These are phyloP conservation scores for Threskiornis aethiopicus DNA, from an alignment of 2,797 vertebrate species.

Conservation along the genomic window DNA sequence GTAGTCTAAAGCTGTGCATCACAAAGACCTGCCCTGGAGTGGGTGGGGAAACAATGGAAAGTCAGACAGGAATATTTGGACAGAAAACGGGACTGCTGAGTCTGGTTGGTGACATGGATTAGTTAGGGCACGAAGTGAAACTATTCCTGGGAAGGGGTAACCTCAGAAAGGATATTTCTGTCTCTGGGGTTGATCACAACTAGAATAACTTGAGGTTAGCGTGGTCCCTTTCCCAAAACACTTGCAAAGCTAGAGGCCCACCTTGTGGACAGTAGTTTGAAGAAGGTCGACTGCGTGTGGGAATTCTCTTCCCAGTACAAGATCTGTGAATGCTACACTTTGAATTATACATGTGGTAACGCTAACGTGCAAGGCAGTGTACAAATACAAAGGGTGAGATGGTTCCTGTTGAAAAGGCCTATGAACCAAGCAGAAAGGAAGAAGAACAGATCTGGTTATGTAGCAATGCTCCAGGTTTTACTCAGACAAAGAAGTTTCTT, in stretches of 20 bases:
- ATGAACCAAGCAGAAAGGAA: background rate
- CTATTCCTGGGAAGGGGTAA: background rate
- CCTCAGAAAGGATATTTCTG: background rate
- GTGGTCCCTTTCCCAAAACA: background rate
- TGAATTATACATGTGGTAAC: background rate
- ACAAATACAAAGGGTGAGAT: background rate
- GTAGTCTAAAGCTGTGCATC: background rate
- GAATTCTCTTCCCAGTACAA: background rate
- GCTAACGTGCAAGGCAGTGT: background rate
- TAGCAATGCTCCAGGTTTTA: background rate
- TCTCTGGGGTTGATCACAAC: background rate
- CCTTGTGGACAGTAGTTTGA: background rate
- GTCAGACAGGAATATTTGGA: background rate
- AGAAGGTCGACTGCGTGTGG: background rate
- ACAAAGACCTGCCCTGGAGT: background rate
- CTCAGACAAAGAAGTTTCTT: background rate
- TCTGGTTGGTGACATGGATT: background rate
- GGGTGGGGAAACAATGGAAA: background rate
- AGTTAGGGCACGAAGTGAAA: background rate
- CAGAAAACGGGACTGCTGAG: background rate
- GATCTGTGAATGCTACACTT: background rate
- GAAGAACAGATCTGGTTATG: background rate
- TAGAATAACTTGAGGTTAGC: background rate
- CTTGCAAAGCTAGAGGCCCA: background rate
- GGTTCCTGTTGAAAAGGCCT: background rate